These are phyloP conservation scores for Diplogasteroides magnus DNA, from an alignment of 1,140 invertebrate genomes.

Conservation along the genomic window DNA sequence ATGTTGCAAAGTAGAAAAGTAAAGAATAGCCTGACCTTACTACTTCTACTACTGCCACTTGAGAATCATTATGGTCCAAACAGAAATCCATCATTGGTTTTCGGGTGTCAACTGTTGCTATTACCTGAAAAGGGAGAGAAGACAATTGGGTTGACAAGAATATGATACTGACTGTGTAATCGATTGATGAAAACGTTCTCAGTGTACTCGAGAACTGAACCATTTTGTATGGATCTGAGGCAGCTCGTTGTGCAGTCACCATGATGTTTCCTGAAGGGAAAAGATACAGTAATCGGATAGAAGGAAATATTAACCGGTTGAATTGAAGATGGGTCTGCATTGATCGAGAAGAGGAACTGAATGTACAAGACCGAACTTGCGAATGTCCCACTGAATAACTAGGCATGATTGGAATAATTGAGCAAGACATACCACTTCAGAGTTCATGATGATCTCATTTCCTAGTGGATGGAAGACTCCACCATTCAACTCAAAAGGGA, in stretches of 20 bases:
- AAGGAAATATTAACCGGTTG: slow-evolving; percentile 51
- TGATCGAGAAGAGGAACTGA: slow-evolving; percentile 87
- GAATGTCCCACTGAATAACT: slow-evolving; percentile 83
- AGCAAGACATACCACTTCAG: slow-evolving; percentile 59
- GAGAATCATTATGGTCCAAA: slow-evolving; percentile 63
- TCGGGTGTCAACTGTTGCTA: slow-evolving; percentile 79
- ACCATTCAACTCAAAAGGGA: slow-evolving; percentile 82
- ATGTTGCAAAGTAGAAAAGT: background rate
- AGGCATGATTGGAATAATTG: slow-evolving; percentile 50
- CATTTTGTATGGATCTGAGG: slow-evolving; percentile 85
- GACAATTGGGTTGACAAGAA: background rate
- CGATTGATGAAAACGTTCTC: background rate
- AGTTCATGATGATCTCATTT: slow-evolving; percentile 61
- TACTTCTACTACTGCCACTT: slow-evolving; percentile 62
- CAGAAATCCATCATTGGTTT: slow-evolving; percentile 61
- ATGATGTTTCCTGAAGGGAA: slow-evolving; percentile 64
- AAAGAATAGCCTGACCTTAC: slow-evolving; percentile 4
- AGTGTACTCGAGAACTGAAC: slow-evolving; percentile 58
- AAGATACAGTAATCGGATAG: slow-evolving; percentile 7
- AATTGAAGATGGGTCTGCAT: slow-evolving; percentile 65
- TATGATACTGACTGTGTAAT: background rate
- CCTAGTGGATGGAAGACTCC: slow-evolving; percentile 96
- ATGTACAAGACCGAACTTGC: slow-evolving; percentile 85
- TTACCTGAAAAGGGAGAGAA: slow-evolving; percentile 49
- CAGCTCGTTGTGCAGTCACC: slow-evolving; percentile 66